Base-by-base conservation (phyloP, 2,113 vertebrate genomes). In the Rallus limicola region DNA sequence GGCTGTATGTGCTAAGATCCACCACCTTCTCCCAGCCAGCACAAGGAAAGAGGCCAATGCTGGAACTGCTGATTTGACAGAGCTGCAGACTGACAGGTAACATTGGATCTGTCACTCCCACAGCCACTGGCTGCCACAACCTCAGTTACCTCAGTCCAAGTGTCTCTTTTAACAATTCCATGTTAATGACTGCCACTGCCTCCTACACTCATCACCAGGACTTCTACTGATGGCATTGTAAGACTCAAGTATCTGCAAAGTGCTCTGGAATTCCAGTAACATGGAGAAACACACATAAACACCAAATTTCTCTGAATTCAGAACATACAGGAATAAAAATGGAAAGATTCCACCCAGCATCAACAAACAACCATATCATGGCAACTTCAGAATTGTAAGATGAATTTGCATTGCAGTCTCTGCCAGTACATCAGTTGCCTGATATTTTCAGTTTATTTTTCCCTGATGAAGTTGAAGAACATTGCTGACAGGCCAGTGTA, bases 401-500 rank as follows among this genome's bases (percentile, higher is more conserved):
- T 44, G 8, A 16, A 23, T 86, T 80, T 90, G 50, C 9, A 0
- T 63, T 79, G 40, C 70, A 72, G 42, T 55, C 25, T 69, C 40
- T 88, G 52, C 48, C 48, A 62, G n/a, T 23, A 28, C 18, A 48
- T 55, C 59, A 26, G 16, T 26, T 70, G 50, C 75, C 59, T 46
- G 79, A 94, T 50, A 86, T 82, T 77, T 75, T 76, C 48, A 68
- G 24, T 71, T 91, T 65, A 50, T 79, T 82, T 85, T 89, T 62
- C 84, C 46, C 40, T 36, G 9, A 80, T 83, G 64, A 76, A 72
- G 24, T 60, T 91, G 42, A 76, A 48, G 53, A 87, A 71, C 29
- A 67, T 13, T 78, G 65, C 52, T 82, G 80, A 74, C 67, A 68
- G 28, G 36, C 25, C 78, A 82, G 40, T 13, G 12, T n/a, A 62